Evolutionary conservation across 1,140 invertebrate genomes (phyloP).

Genomic region (Drosophila serrata): DNA sequence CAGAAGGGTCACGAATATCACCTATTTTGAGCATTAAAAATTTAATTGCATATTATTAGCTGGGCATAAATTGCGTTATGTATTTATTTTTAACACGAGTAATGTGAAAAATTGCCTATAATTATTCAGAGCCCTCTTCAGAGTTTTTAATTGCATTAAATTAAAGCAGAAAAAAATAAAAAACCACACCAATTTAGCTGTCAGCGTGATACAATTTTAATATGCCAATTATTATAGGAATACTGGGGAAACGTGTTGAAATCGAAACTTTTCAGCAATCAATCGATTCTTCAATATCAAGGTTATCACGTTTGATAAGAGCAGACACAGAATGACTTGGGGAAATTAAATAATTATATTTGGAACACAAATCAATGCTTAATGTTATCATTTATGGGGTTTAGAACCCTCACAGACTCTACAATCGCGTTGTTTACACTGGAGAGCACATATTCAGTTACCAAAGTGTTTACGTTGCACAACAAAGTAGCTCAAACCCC

Average conservation of each 20-base stretch:
- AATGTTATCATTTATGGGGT: background rate
- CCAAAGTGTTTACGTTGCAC: slow-evolving; percentile 3
- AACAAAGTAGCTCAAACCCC: background rate
- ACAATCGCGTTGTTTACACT: background rate
- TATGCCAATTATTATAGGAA: slow-evolving; percentile 47
- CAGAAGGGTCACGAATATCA: slow-evolving; percentile 1
- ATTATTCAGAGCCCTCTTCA: slow-evolving; percentile 27
- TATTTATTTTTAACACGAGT: slow-evolving; percentile 9
- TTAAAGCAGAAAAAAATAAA: slow-evolving; percentile 24
- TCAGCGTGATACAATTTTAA: slow-evolving; percentile 45
- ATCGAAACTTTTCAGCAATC: background rate
- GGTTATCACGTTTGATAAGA: slow-evolving; percentile 32
- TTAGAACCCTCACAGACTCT: background rate
- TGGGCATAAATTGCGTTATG: slow-evolving; percentile 5
- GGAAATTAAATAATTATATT: slow-evolving; percentile 1
- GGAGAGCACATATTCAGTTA: slow-evolving; percentile 7
- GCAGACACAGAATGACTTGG: slow-evolving; percentile 1
- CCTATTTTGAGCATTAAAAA: slow-evolving; percentile 1
- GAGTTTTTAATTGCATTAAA: slow-evolving; percentile 57
- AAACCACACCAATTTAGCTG: slow-evolving; percentile 61
- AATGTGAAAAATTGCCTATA: slow-evolving; percentile 33
- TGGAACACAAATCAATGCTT: slow-evolving; percentile 2
- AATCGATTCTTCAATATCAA: slow-evolving; percentile 35
- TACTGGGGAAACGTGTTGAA: background rate
- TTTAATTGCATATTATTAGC: slow-evolving; percentile 12